phyloP scores from a whole-genome alignment of 2,888 invertebrate genomes.

The Drosophila conformis region DNA sequence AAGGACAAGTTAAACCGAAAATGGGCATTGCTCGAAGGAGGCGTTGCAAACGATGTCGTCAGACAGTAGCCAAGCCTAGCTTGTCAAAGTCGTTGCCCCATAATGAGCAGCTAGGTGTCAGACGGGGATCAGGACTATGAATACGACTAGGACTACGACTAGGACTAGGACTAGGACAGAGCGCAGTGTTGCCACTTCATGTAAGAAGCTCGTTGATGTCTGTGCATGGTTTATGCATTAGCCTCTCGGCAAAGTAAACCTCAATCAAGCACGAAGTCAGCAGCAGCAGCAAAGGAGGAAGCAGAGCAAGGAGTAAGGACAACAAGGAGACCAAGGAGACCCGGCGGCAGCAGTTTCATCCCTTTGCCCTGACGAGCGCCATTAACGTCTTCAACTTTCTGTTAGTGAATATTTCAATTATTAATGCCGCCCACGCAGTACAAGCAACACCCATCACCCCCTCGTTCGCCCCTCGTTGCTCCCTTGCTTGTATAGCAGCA shows the following conservation, averaged over 20 bases:
- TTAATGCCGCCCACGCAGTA: constrained; percentile 68
- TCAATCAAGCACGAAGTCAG: constrained; percentile 74
- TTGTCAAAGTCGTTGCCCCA: constrained; percentile 60
- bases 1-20: constrained; percentile 54
- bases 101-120: constrained; percentile 72
- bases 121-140: constrained; percentile 12
- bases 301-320: neutral
- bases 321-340: constrained; percentile 17
- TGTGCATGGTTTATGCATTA: constrained; percentile 80
- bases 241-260: constrained; percentile 73
- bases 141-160: constrained; percentile 9
- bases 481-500: constrained; percentile 45
- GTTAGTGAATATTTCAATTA: constrained; percentile 82
- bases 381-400: constrained; percentile 82
- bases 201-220: constrained; percentile 72
- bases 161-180: constrained; percentile 42
- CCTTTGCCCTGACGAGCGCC: constrained; percentile 66
- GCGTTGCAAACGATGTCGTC: constrained; percentile 24
- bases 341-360: constrained; percentile 46
- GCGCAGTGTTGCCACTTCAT: constrained; percentile 43
- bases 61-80: constrained; percentile 28
- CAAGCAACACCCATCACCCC: constrained; percentile 1
- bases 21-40: constrained; percentile 53
- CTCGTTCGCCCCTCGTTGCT: neutral
- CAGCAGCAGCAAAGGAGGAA: constrained; percentile 33